Percentiles rank a stretch among this genome's conserved stretches.
Conservation (phyloP, 2,888 invertebrate genomes). For the Drosophila phalerata region DNA sequence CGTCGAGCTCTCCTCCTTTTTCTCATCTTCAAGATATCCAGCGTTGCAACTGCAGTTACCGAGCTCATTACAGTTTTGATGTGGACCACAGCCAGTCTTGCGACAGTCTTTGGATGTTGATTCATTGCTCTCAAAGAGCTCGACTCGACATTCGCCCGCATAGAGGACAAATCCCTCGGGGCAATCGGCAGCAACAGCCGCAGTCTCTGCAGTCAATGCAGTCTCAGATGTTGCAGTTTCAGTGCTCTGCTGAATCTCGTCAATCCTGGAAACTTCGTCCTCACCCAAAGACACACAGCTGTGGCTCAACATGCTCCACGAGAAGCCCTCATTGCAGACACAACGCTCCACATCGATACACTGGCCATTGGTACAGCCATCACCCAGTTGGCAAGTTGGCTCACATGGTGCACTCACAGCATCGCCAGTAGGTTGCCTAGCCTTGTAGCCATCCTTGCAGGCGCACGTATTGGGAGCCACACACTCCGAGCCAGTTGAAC, state of each 20-base stretch:
- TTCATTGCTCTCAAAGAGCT: constrained; percentile 73
- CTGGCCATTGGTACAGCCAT: constrained; percentile 67
- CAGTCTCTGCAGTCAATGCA: not conserved
- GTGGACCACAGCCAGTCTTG: constrained; percentile 48
- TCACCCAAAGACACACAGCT: constrained; percentile 45
- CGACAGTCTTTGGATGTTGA: constrained; percentile 32
- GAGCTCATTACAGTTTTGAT: constrained; percentile 54
- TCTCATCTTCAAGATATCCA: constrained; percentile 52
- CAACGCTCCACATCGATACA: constrained; percentile 66
- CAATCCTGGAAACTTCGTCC: constrained; percentile 19
- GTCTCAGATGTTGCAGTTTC: not conserved
- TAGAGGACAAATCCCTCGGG: constrained; percentile 62
- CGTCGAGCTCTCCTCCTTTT: not conserved
- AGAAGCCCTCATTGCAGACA: constrained; percentile 60
- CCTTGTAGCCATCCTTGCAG: constrained; percentile 64
- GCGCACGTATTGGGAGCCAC: constrained; percentile 74
- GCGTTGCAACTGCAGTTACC: constrained; percentile 57
- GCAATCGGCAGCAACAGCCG: constrained; percentile 48
- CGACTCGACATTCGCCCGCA: constrained; percentile 66
- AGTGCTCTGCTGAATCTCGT: constrained; percentile 7
- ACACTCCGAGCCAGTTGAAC: constrained; percentile 64
- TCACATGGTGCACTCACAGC: constrained; percentile 69
- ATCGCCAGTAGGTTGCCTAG: constrained; percentile 49
- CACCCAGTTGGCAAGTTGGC: constrained; percentile 63
- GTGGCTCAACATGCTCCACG: constrained; percentile 36